These are phyloP conservation scores for Notolepis coatsorum DNA, from an alignment of 2,797 vertebrate genomes.

Conservation along the genomic window DNA sequence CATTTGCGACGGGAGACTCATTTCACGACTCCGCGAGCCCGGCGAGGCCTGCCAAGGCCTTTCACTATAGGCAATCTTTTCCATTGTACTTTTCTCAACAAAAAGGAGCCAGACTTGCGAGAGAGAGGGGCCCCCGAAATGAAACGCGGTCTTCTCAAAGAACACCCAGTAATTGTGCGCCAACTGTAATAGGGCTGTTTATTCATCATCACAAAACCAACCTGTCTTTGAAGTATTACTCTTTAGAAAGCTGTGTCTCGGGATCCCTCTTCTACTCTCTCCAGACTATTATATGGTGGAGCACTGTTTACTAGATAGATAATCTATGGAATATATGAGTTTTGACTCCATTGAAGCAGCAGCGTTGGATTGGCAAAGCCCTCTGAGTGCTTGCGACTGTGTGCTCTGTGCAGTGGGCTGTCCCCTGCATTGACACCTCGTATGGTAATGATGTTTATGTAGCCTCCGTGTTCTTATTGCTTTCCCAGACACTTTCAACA, in stretches of 20 bases:
- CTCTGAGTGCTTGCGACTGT: no score
- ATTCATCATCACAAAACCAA: conserved; percentile 57
- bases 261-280: background rate
- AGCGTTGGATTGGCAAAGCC: no score
- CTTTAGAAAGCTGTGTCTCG: conserved; percentile 21
- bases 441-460: no score
- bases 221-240: conserved; percentile 43
- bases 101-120: conserved; percentile 1
- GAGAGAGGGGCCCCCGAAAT: background rate
- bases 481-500: no score
- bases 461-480: no score
- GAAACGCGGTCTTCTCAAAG: conserved; percentile 24
- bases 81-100: conserved; percentile 19
- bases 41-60: conserved; percentile 41
- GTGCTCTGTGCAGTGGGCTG: conserved; percentile 17
- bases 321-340: no score
- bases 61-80: conserved; percentile 43
- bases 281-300: conserved; percentile 40
- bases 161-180: conserved; percentile 21
- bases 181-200: conserved; percentile 34
- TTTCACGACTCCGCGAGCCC: conserved; percentile 20
- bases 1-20: conserved; percentile 36
- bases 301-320: conserved; percentile 20
- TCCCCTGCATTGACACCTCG: background rate
- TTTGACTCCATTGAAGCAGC: no score